Conservation (phyloP, 2,797 vertebrate species). For the Coreius guichenoti region DNA sequence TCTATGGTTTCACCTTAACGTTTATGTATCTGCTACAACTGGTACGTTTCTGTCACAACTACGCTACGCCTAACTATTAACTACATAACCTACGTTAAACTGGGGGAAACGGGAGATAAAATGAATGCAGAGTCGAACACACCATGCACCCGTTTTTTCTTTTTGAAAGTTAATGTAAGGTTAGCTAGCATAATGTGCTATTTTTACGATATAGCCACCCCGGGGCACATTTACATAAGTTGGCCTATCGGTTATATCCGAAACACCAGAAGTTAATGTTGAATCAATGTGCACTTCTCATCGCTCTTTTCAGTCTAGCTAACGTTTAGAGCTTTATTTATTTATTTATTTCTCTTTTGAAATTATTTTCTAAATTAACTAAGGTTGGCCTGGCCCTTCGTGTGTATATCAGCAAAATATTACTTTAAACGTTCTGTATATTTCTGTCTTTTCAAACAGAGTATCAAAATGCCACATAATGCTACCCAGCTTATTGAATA, state of each 20-base stretch:
- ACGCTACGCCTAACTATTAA: no score
- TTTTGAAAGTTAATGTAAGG: no score
- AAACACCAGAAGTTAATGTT: neutral
- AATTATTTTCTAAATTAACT: neutral
- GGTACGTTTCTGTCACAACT: no score
- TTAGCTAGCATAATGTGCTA: neutral
- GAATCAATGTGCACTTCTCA: neutral
- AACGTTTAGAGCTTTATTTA: no score
- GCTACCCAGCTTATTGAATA: neutral
- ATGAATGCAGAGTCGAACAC: no score
- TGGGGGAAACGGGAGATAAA: no score
- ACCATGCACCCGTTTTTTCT: no score
- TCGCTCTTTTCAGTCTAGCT: no score
- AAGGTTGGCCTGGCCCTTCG: neutral
- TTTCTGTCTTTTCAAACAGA: neutral
- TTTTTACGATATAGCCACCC: neutral
- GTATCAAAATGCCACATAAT: neutral
- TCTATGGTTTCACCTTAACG: no score
- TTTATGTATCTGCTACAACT: no score
- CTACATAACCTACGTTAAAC: no score
- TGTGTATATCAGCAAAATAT: neutral
- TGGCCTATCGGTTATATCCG: neutral
- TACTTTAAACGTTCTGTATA: neutral
- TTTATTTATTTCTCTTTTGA: no score
- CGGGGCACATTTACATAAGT: neutral